phyloP scores from a whole-genome alignment of 2,797 vertebrate species.

The Halcyon smyrnensis region DNA sequence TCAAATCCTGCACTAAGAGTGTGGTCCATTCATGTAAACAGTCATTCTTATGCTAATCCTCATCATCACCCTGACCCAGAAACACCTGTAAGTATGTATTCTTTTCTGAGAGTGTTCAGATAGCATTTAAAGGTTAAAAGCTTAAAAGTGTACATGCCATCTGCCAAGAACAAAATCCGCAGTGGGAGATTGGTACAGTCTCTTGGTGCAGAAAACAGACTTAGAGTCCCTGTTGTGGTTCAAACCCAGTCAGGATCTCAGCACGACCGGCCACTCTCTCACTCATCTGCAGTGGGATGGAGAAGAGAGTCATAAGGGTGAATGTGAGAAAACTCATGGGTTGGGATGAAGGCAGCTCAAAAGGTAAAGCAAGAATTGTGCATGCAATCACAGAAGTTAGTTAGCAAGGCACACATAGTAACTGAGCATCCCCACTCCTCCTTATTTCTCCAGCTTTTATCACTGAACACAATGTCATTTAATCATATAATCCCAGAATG shows the following conservation, averaged over 20 bases:
- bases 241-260: background rate
- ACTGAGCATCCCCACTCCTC: background rate
- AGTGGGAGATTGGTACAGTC: background rate
- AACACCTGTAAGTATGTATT: background rate
- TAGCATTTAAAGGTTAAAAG: background rate
- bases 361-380: background rate
- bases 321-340: background rate
- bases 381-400: background rate
- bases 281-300: background rate
- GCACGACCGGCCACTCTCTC: background rate
- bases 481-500: background rate
- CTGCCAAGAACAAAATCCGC: background rate
- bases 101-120: background rate
- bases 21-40: background rate
- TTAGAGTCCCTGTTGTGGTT: rapidly evolving
- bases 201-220: background rate
- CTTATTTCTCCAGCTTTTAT: background rate
- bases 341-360: background rate
- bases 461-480: background rate
- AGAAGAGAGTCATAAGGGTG: background rate
- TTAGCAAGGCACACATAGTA: background rate
- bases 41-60: background rate
- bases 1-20: background rate
- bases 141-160: background rate
- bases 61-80: background rate